Evolutionary conservation across 2,113 vertebrate species (phyloP), one percentile per base, ranked within the genome.

Genomic region (Embiotoca jacksoni): DNA sequence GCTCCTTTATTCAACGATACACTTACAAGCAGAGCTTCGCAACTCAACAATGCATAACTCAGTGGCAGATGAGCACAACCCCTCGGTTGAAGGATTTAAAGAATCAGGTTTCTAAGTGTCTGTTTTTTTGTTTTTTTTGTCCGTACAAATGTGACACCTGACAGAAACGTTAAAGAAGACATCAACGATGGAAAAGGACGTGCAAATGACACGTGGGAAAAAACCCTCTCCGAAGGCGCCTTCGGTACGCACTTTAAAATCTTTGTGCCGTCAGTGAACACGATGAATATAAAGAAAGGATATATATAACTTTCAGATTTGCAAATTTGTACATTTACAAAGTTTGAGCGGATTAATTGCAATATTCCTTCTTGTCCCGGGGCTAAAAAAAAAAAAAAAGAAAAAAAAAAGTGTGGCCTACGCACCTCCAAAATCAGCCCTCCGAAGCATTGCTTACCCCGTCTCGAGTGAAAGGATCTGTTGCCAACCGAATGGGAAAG

Each of bases 1-100:
- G 14, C 49, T 62, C 72, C 86, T 85, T 88, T 72, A 77, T 75
- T 84, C 70, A 87, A 72, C 52, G 83, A 91, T 88, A 91, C 90
- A 91, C 82, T 92, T 90, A 78, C 87, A 81, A 84, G 44, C 60
- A 59, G 11, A 54, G 67, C 64, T 76, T 41, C 39, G 31, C 74
- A 73, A 52, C 47, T 68, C 62, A 71, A 84, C 89, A 88, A 86
- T 85, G 80, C 90, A 90, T 88, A 88, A 83, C 89, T 91, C 7
- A 78, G 80, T 88, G 88, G 79, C 81, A 91, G 77, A 88, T 59
- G 76, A 83, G 82, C 63, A 77, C 81, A 79, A 7, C 65, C 61
- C 47, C 54, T 55, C 46, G 57, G 23, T 23, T 7, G 64, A 69
- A 44, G 79, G 87, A 80, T 85, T 82, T 69, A 6, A 62, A 80